phyloP scores from a whole-genome alignment of 2,888 invertebrate genomes.

The Lepidocyrtoides sp. region DNA sequence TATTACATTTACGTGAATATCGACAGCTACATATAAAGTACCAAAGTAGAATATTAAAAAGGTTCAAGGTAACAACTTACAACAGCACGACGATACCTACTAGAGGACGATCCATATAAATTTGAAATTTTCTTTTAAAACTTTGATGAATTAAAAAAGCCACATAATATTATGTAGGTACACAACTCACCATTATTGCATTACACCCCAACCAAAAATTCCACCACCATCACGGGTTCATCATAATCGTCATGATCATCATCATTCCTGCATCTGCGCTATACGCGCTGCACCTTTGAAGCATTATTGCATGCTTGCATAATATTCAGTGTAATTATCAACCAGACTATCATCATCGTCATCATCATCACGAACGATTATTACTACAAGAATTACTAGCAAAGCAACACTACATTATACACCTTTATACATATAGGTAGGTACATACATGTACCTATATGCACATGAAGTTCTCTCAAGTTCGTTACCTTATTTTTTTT shows the following conservation, averaged over 20 bases:
- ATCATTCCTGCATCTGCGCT: slow-evolving; percentile 14
- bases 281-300: background rate
- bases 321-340: slow-evolving; percentile 51
- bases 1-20: slow-evolving; percentile 7
- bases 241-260: background rate
- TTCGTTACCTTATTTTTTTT: slow-evolving; percentile 3
- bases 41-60: background rate
- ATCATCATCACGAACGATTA: slow-evolving; percentile 27
- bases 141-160: background rate
- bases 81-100: background rate
- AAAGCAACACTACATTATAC: slow-evolving; percentile 6
- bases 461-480: background rate
- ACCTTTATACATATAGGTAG: background rate
- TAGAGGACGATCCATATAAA: background rate
- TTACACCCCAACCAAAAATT: background rate
- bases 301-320: slow-evolving; percentile 67
- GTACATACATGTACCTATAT: too few species aligned
- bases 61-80: slow-evolving; percentile 62
- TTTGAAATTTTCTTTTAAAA: background rate
- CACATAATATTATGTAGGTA: background rate
- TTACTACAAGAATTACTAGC: slow-evolving; percentile 28
- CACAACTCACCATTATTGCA: background rate
- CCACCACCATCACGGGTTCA: background rate
- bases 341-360: slow-evolving; percentile 3
- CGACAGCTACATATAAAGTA: background rate